Conservation (phyloP, 23 tunicate species). For the Clavelina lepadiformis region DNA sequence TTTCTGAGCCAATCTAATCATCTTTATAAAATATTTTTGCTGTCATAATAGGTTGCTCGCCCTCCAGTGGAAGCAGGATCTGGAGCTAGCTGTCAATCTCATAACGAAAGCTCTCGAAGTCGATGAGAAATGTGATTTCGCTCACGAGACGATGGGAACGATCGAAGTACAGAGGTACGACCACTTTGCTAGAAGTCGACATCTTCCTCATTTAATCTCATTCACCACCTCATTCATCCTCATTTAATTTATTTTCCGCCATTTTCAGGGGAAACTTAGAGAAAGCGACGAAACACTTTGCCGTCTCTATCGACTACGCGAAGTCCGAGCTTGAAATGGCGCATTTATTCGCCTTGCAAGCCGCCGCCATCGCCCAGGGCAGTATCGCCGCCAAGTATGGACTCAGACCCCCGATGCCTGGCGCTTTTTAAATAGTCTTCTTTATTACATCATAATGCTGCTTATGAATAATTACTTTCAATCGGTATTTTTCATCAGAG, state of each 20-base stretch:
- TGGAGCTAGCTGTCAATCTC: constrained; percentile 47
- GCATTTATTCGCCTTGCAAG: constrained; percentile 76
- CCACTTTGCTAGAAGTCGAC: not conserved
- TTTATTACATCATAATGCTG: no score
- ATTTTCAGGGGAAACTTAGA: constrained; percentile 71
- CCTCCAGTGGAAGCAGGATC: constrained; percentile 85
- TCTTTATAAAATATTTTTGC: no score
- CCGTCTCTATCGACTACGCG: constrained; percentile 54
- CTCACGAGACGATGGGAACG: constrained; percentile 91
- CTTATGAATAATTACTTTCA: no score
- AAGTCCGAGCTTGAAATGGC: constrained; percentile 86
- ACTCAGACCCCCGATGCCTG: constrained; percentile 39
- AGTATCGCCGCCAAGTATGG: constrained; percentile 78
- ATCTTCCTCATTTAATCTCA: not conserved
- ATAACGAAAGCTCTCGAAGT: constrained; percentile 67
- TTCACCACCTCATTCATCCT: not conserved
- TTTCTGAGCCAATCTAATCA: no score
- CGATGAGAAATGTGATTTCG: constrained; percentile 83
- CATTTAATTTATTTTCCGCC: not conserved
- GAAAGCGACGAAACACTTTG: constrained; percentile 63
- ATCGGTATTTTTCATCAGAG: no score
- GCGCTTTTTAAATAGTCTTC: no score
- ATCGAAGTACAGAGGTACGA: constrained; percentile 81
- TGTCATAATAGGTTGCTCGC: constrained; percentile 28
- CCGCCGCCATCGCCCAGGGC: constrained; percentile 81